A percentile compares a stretch with the other conserved stretches of the same genome.
phyloP scores from a whole-genome alignment of 92 coral and sea anemone species.

The Umimayanthus kanabou region DNA sequence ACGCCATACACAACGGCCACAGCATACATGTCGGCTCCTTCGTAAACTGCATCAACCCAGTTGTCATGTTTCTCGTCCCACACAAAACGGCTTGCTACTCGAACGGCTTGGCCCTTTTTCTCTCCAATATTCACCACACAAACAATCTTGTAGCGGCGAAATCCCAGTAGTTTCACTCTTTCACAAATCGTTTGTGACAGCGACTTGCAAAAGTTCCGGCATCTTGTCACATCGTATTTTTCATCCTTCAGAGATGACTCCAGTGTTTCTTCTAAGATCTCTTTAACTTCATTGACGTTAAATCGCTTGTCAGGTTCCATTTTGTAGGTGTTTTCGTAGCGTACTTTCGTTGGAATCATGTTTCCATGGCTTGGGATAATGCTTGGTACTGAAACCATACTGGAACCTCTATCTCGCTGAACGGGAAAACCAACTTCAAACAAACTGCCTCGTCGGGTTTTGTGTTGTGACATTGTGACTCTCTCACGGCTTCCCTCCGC shows the following conservation, averaged over 20 bases:
- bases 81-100: constrained; percentile 87
- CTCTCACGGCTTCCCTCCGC: constrained; percentile 34
- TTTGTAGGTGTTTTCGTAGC: constrained; percentile 88
- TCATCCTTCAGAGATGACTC: constrained; percentile 77
- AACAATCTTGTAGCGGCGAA: constrained; percentile 69
- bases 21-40: constrained; percentile 72
- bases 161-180: constrained; percentile 81
- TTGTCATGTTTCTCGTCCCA: constrained; percentile 92
- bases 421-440: constrained; percentile 96
- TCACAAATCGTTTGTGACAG: constrained; percentile 85
- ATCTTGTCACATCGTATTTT: constrained; percentile 74
- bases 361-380: constrained; percentile 73
- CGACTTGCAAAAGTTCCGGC: constrained; percentile 73
- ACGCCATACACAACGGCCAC: constrained; percentile 86
- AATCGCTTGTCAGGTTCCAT: constrained; percentile 94
- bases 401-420: constrained; percentile 89
- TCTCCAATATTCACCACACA: constrained; percentile 81
- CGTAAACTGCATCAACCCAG: constrained; percentile 84
- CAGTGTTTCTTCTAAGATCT: constrained; percentile 82
- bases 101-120: constrained; percentile 80
- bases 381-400: constrained; percentile 90
- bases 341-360: constrained; percentile 68
- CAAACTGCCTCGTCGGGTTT: constrained; percentile 87
- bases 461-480: constrained; percentile 40
- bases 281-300: constrained; percentile 85